Evolutionary conservation across 1,140 invertebrate species (phyloP).

Genomic region (Pissodes strobi): DNA sequence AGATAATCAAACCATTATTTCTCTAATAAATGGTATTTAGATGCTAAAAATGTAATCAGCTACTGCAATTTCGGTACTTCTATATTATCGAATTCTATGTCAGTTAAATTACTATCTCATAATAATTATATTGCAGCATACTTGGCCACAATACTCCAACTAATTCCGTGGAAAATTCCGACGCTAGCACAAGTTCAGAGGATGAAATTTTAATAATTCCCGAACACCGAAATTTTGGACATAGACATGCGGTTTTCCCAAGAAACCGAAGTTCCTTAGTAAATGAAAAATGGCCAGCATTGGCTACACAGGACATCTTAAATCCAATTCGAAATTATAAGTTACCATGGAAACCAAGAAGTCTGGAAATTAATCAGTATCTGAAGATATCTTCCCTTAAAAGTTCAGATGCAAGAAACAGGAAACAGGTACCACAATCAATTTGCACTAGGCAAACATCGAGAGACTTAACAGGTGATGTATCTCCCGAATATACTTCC

Average conservation of each 20-base stretch:
- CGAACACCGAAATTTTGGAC: background rate
- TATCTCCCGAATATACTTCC: slow-evolving; percentile 28
- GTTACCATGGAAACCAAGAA: slow-evolving; percentile 21
- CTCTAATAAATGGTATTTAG: too few species aligned
- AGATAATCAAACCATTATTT: too few species aligned
- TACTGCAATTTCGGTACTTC: too few species aligned
- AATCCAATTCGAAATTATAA: slow-evolving; percentile 4
- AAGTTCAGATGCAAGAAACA: slow-evolving; percentile 18
- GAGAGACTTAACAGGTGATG: slow-evolving; percentile 2
- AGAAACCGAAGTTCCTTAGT: background rate
- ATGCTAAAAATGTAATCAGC: too few species aligned
- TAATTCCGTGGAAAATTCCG: slow-evolving; percentile 24
- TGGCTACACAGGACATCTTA: background rate
- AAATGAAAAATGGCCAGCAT: slow-evolving; percentile 9
- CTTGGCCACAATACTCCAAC: slow-evolving; percentile 24
- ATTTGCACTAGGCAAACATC: slow-evolving; percentile 3
- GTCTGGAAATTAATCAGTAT: slow-evolving; percentile 30
- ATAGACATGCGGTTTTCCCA: background rate
- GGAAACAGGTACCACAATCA: background rate
- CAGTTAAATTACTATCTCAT: too few species aligned
- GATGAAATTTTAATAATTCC: slow-evolving; percentile 19
- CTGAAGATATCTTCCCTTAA: slow-evolving; percentile 27
- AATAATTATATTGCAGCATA: slow-evolving; percentile 32
- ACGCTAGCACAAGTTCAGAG: slow-evolving; percentile 12
- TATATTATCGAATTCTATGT: too few species aligned